Evolutionary conservation across 2,888 invertebrate genomes (phyloP), one percentile per base, ranked within the genome.

Genomic region (Dynastes tityus): DNA sequence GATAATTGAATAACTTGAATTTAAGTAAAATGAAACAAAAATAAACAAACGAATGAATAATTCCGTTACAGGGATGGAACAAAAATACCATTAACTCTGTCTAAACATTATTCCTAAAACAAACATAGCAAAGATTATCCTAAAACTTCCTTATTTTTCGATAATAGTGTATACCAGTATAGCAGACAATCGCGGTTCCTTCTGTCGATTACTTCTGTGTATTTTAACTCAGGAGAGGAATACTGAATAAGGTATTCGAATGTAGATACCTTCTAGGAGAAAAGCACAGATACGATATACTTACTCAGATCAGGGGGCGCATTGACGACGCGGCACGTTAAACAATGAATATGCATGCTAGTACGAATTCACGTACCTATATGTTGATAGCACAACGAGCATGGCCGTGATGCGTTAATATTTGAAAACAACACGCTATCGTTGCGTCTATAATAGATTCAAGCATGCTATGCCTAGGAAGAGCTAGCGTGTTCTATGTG

Each of bases 161-260:
- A 45, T 45, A 45, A 11, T 2, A 11, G 53, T 53, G 53, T 53
- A 53, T 16, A 53, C n/a, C n/a, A n/a, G 16, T 6, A 53, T 2
- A 16, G 16, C 53, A 53, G n/a, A 40, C 65, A 65, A 65, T 65
- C 65, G 40, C 6, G n/a, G 53, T 1, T 65, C 32, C 32, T 9
- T 4, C 65, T 65, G 40, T 40, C 65, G 40, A 65, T 65, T 65
- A 65, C 32, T 40, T 65, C 37, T 45, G 65, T 65, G 64, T 64
- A 64, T 64, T 64, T 40, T 64, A 64, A 64, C 64, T 0, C n/a
- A 16, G n/a, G 40, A 40, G 6, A 65, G 65, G 65, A 65, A 65
- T 65, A 37, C 40, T 5, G 65, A 65, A 65, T 65, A 53, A 53
- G 53, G 53, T 53, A 53, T 2, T n/a, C 53, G n/a, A 53, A 16